phyloP scores from a whole-genome alignment of 1,140 invertebrate species.

The Nylanderia fulva region DNA sequence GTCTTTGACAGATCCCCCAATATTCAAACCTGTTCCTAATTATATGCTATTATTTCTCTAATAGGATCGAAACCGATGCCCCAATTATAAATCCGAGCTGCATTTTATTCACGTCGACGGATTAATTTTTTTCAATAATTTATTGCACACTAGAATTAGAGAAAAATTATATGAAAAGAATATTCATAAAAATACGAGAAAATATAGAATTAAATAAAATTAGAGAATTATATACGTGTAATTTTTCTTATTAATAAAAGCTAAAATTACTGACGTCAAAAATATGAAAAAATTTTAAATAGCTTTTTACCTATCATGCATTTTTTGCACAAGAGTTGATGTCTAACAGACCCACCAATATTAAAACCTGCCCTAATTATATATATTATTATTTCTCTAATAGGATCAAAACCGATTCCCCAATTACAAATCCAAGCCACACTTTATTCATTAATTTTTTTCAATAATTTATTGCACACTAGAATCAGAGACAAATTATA shows the following conservation, averaged over 20 bases:
- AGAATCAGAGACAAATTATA: not conserved
- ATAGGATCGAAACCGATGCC: conserved; percentile 75
- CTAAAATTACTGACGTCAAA: not conserved
- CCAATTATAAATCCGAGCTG: conserved; percentile 20
- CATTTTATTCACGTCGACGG: conserved; percentile 32
- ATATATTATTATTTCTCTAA: conserved; percentile 78
- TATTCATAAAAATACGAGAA: not conserved
- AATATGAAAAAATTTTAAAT: not conserved
- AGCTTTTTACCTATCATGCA: not conserved
- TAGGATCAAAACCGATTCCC: conserved; percentile 73
- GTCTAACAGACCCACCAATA: conserved; percentile 4
- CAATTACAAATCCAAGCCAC: conserved; percentile 21
- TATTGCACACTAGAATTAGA: not conserved
- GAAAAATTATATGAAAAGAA: not conserved
- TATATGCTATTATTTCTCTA: conserved; percentile 78
- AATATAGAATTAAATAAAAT: not conserved
- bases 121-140: conserved; percentile 11
- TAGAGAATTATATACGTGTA: not conserved
- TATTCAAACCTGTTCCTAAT: conserved; percentile 71
- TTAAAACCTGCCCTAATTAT: conserved; percentile 75
- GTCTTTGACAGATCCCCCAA: conserved; percentile 12
- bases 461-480: not conserved
- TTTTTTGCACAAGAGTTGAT: too few species aligned
- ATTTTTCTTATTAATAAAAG: not conserved
- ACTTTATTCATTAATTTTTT: conserved; percentile 37